phyloP scores from a whole-genome alignment of 2,113 vertebrate genomes.

The Podarcis raffonei region DNA sequence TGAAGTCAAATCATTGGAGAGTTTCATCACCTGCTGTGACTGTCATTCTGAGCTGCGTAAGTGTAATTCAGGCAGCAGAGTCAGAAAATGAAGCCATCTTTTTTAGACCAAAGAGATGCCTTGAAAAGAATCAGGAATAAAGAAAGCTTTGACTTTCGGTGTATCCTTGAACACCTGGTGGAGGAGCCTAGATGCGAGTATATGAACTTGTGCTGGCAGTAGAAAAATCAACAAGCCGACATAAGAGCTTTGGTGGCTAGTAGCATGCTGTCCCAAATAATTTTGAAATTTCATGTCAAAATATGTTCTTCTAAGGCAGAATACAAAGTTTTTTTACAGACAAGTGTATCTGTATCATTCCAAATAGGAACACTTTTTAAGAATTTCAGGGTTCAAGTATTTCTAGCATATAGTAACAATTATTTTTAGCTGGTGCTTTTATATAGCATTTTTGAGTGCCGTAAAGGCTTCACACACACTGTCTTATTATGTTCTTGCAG shows the following conservation, averaged over 20 bases:
- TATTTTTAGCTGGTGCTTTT: not conserved
- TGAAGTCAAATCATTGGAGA: too few species aligned
- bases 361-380: not conserved
- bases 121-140: not conserved
- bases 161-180: not conserved
- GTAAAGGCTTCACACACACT: not conserved
- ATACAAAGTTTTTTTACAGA: not conserved
- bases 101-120: not conserved
- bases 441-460: not conserved
- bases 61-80: not conserved
- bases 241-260: not conserved
- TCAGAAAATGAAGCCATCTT: not conserved
- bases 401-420: not conserved
- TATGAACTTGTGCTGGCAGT: not conserved
- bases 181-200: not conserved
- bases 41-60: not conserved
- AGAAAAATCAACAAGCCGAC: not conserved
- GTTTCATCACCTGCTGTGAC: too few species aligned
- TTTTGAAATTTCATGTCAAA: not conserved
- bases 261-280: not conserved
- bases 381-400: not conserved
- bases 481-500: not conserved
- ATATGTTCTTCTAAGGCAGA: not conserved
- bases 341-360: not conserved
- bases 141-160: not conserved